Conservation (phyloP, 1,140 invertebrate species). For the Drosophila hydei region DNA sequence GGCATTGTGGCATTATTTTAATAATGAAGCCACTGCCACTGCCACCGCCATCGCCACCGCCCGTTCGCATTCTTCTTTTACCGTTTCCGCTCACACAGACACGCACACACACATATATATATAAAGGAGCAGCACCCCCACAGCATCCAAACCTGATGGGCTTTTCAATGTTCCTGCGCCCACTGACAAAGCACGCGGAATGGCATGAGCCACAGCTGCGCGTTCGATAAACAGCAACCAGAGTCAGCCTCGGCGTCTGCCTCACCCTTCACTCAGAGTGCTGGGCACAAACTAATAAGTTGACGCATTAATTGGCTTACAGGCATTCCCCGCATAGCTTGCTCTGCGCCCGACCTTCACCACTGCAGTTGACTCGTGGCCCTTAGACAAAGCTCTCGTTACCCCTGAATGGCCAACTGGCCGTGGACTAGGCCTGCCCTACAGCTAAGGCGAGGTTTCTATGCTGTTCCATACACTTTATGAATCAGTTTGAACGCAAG, state of each 20-base stretch:
- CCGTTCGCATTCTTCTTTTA: constrained; percentile 38
- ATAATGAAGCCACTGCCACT: constrained; percentile 68
- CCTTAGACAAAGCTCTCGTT: constrained; percentile 7
- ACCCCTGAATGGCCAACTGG: background rate
- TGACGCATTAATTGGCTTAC: constrained; percentile 78
- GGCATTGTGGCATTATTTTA: constrained; percentile 62
- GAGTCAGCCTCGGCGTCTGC: background rate
- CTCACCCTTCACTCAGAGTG: no score
- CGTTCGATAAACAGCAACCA: background rate
- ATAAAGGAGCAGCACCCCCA: background rate
- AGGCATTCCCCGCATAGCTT: constrained; percentile 64
- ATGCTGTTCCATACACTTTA: no score
- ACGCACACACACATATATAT: background rate
- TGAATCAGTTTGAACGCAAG: no score
- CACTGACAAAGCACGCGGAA: constrained; percentile 59
- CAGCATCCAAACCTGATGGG: constrained; percentile 20
- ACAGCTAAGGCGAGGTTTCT: background rate
- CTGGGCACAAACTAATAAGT: constrained; percentile 70
- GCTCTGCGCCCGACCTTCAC: constrained; percentile 9
- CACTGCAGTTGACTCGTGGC: constrained; percentile 11
- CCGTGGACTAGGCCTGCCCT: background rate
- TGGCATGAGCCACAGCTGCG: constrained; percentile 55
- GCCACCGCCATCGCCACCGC: no score
- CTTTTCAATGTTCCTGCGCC: constrained; percentile 16
- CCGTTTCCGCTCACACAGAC: constrained; percentile 6